Evolutionary conservation across 1,140 invertebrate species (phyloP).

Genomic region (Leptinotarsa texana): DNA sequence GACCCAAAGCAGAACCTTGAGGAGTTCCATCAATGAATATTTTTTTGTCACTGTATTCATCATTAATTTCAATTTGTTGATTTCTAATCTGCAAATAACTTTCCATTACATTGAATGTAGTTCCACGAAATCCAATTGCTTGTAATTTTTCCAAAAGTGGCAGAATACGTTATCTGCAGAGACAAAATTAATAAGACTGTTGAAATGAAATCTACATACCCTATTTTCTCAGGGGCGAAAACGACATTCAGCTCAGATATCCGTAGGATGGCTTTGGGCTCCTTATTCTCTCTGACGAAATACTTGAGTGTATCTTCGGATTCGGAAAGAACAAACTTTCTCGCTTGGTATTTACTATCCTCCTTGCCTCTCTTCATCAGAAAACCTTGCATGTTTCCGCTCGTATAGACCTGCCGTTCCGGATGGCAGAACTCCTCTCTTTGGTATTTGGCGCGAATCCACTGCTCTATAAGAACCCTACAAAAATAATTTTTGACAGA

Average conservation of each 20-base stretch:
- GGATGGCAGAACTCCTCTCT: conserved; percentile 84
- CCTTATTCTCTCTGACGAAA: conserved; percentile 82
- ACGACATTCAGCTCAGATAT: conserved; percentile 84
- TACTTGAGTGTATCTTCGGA: conserved; percentile 81
- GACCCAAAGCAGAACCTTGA: too few relatives aligned
- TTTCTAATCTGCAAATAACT: too few relatives aligned
- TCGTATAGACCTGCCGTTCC: conserved; percentile 75
- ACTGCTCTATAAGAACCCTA: conserved; percentile 87
- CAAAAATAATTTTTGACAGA: conserved; percentile 42
- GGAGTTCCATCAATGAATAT: too few relatives aligned
- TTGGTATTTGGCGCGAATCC: conserved; percentile 89
- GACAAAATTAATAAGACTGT: too few relatives aligned
- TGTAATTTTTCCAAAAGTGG: too few relatives aligned
- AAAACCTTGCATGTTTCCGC: conserved; percentile 80
- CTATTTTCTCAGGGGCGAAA: conserved; percentile 83
- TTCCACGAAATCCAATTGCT: too few relatives aligned
- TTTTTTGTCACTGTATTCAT: too few relatives aligned
- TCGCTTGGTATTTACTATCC: conserved; percentile 77
- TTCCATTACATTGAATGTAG: too few relatives aligned
- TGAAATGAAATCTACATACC: conserved; percentile 7
- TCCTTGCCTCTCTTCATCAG: conserved; percentile 89
- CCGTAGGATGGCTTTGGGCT: conserved; percentile 80
- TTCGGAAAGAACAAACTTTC: conserved; percentile 83
- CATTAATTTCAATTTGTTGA: too few relatives aligned
- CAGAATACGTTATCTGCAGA: too few relatives aligned